Evolutionary conservation across 2,113 vertebrate genomes (phyloP), one percentile per base, ranked within the genome.

Genomic region (Holacanthus passer): DNA sequence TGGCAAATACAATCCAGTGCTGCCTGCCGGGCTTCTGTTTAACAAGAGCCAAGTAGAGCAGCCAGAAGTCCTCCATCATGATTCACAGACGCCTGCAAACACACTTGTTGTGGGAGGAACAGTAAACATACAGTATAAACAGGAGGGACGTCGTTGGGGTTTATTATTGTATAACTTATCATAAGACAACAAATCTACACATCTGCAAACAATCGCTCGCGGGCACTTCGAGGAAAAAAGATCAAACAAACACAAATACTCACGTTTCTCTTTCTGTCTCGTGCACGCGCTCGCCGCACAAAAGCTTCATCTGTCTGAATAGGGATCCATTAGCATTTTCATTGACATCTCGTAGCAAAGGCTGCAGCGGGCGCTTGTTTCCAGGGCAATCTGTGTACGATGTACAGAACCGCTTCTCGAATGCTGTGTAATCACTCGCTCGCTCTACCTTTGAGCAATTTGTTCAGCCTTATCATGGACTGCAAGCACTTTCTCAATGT

Each of bases 101-200:
- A 90, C 83, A 91, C 84, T 85, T 84, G 66, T 85, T 78, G 85
- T 91, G 85, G 89, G 85, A 45, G 87, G 81, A 89, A 80, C 74
- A 64, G 73, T 69, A 77, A 83, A 79, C 73, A 79, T 50, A 66
- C 65, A 85, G 43, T 19, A 58, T 5, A 72, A 83, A 70, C 65
- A 74, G 47, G 39, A 79, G 72, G 62, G 55, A 59, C 32, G 39
- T 65, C 32, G 47, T 7, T 58, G 60, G 24, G 50, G 69, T 73
- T 79, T 80, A 48, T 43, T 27, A 67, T 85, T 82, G 67, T 88
- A 52, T 77, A 79, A 82, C 32, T 41, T 47, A 50, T 37, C n/a
- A 7, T 7, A 63, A 75, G 50, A 82, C 29, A 79, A 53, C 17
- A 65, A 32, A 63, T 79, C 27, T 29, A 16, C 47, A 52, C 59